Conservation (phyloP, 30 jellyfish, hydroid and myxozoan genomes). For the Rhopilema esculentum region DNA sequence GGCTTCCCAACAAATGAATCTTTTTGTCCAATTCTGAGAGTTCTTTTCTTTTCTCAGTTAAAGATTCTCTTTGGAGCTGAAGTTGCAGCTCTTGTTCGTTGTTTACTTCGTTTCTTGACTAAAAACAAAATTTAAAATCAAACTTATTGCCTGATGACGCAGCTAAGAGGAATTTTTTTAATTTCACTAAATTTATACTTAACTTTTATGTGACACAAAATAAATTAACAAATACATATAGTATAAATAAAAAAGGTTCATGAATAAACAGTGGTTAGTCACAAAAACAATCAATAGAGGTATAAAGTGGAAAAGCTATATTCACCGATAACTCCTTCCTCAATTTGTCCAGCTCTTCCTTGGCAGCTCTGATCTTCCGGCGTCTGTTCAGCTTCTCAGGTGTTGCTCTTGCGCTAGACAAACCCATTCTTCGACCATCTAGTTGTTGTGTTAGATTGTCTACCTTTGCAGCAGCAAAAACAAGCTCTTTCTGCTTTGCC, state of each 20-base stretch:
- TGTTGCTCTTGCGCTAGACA: conserved; percentile 78
- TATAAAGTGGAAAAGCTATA: not conserved
- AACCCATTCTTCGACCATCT: conserved; percentile 91
- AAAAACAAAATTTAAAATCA: not conserved
- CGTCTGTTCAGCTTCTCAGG: conserved; percentile 94
- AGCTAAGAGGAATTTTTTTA: too few relatives aligned
- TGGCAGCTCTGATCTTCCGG: conserved; percentile 94
- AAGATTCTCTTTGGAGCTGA: conserved; percentile 69
- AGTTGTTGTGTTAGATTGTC: conserved; percentile 88
- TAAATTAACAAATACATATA: too few relatives aligned
- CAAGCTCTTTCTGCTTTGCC: conserved; percentile 89
- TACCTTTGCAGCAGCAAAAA: conserved; percentile 89
- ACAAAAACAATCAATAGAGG: not conserved
- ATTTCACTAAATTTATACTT: too few relatives aligned
- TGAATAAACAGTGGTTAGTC: too few relatives aligned
- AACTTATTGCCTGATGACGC: too few relatives aligned
- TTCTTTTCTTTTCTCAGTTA: conserved; percentile 78
- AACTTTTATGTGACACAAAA: too few relatives aligned
- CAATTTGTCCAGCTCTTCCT: conserved; percentile 87
- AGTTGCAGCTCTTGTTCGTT: conserved; percentile 84
- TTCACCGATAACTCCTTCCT: conserved; percentile 92
- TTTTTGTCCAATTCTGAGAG: conserved; percentile 73
- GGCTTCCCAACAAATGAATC: conserved; percentile 79
- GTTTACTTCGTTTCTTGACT: conserved; percentile 94
- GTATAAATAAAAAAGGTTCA: too few relatives aligned